These are phyloP conservation scores for Ectropis grisescens DNA, from an alignment of 1,140 invertebrate species.

Conservation along the genomic window DNA sequence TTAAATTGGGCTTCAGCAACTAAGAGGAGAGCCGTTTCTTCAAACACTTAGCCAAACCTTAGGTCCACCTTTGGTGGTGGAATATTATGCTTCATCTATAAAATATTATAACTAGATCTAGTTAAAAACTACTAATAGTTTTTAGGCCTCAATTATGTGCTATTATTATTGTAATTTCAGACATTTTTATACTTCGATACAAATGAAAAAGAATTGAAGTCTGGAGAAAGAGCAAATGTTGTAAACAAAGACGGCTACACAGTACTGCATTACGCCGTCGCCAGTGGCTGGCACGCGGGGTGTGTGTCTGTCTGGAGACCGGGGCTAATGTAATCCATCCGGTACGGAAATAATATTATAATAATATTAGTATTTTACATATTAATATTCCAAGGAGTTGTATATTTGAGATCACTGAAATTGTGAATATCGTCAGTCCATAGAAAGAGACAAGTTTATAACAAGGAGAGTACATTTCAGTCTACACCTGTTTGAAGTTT, in stretches of 20 bases:
- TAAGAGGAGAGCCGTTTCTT: too few relatives aligned
- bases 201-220: constrained; percentile 43
- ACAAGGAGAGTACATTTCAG: background rate
- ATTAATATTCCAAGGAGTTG: background rate
- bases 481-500: too few relatives aligned
- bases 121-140: too few relatives aligned
- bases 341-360: constrained; percentile 12
- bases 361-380: too few relatives aligned
- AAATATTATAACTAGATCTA: too few relatives aligned
- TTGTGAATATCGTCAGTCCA: background rate
- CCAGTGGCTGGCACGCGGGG: constrained; percentile 62
- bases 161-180: too few relatives aligned
- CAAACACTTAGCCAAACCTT: too few relatives aligned
- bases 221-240: constrained; percentile 36
- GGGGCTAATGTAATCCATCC: constrained; percentile 76
- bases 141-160: too few relatives aligned
- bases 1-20: too few relatives aligned
- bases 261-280: constrained; percentile 52
- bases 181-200: constrained; percentile 20
- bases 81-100: too few relatives aligned
- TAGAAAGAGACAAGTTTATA: background rate
- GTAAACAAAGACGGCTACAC: constrained; percentile 51
- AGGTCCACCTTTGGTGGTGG: too few relatives aligned
- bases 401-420: background rate
- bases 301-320: constrained; percentile 76